Evolutionary conservation across 2,113 vertebrate genomes (phyloP).

Genomic region (Salvator merianae): DNA sequence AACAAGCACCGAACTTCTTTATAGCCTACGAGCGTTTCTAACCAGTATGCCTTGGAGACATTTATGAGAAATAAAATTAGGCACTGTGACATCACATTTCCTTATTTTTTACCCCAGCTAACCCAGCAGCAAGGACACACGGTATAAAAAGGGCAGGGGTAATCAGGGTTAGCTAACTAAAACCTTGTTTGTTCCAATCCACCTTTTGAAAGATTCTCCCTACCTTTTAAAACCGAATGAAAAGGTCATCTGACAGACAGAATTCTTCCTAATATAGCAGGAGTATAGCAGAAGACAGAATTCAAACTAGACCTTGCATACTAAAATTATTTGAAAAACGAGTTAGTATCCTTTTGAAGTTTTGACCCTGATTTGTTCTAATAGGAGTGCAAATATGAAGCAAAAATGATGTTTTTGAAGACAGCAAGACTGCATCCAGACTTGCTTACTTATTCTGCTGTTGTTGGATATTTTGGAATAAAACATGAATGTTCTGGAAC

Average conservation of each 20-base stretch:
- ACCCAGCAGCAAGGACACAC: too few species aligned
- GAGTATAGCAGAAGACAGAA: neutral
- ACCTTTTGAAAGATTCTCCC: neutral
- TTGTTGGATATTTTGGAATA: too few species aligned
- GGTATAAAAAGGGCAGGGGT: neutral
- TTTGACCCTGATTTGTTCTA: too few species aligned
- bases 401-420: too few species aligned
- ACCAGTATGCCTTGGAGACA: neutral
- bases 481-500: too few species aligned
- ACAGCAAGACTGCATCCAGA: too few species aligned
- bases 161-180: neutral
- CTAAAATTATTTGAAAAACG: too few species aligned
- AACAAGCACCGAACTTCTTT: neutral
- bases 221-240: neutral
- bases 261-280: neutral
- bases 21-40: too few species aligned
- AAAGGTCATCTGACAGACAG: neutral
- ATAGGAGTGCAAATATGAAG: too few species aligned
- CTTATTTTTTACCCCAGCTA: neutral
- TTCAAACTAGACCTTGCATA: neutral
- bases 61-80: neutral
- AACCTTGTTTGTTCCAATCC: too few species aligned
- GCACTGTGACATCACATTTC: neutral
- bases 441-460: too few species aligned
- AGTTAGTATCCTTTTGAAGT: too few species aligned